Conservation (phyloP, 2,888 invertebrate species). For the Mythimna impura region DNA sequence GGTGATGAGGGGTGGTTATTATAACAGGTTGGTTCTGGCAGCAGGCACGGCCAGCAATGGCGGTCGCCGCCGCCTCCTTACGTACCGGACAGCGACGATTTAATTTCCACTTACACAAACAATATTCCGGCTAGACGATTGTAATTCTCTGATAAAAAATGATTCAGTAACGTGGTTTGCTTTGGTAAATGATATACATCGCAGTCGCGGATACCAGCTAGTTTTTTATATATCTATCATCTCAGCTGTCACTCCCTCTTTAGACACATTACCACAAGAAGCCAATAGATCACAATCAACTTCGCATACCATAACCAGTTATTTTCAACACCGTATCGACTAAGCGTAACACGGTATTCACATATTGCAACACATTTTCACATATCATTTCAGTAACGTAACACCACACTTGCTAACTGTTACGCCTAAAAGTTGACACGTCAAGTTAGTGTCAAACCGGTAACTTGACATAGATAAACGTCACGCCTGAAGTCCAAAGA, state of each 20-base stretch:
- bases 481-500: background rate
- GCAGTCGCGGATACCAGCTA: no score
- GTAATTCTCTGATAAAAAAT: no score
- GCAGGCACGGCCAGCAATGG: no score
- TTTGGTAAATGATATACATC: no score
- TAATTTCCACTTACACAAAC: no score
- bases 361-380: slow-evolving; percentile 45
- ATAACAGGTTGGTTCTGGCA: no score
- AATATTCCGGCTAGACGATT: no score
- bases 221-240: no score
- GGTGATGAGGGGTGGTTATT: no score
- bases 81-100: no score
- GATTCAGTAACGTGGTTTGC: no score
- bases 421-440: slow-evolving; percentile 53
- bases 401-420: slow-evolving; percentile 48
- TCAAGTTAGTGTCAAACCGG: slow-evolving; percentile 27
- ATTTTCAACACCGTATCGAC: slow-evolving; percentile 35
- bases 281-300: slow-evolving; percentile 3
- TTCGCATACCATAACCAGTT: slow-evolving; percentile 24
- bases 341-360: slow-evolving; percentile 33
- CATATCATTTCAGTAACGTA: slow-evolving; percentile 53
- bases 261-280: background rate
- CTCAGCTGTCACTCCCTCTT: background rate
- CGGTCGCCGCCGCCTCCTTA: no score
- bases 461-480: slow-evolving; percentile 29